phyloP scores from a whole-genome alignment of 2,888 invertebrate species.

The Acanthoscelides obtectus region DNA sequence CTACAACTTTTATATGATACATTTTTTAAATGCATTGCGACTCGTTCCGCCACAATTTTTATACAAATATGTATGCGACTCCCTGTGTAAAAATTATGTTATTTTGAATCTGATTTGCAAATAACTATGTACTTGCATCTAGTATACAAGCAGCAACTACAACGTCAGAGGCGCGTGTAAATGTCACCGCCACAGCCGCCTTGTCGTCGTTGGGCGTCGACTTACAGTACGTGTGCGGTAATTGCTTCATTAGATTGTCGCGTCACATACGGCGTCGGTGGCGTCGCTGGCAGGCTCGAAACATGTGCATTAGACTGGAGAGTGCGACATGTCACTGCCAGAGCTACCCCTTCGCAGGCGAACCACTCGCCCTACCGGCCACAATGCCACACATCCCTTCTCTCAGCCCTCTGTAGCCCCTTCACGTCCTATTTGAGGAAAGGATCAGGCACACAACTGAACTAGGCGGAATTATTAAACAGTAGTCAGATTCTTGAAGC shows the following conservation, averaged over 20 bases:
- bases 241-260: slow-evolving; percentile 41
- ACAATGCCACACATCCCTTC: neutral
- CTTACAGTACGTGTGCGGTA: slow-evolving; percentile 31
- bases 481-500: too few species aligned
- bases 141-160: neutral
- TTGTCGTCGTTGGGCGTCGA: too few species aligned
- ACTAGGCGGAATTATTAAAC: too few species aligned
- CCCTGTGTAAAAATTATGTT: too few species aligned
- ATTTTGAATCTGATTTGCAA: neutral
- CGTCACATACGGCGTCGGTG: slow-evolving; percentile 18
- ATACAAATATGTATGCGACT: too few species aligned
- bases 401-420: neutral
- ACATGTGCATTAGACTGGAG: slow-evolving; percentile 40
- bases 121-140: neutral
- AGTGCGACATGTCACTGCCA: slow-evolving; percentile 30
- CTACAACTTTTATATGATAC: too few species aligned
- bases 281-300: slow-evolving; percentile 32
- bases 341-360: slow-evolving; percentile 2
- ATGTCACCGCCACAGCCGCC: neutral
- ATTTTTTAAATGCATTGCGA: too few species aligned
- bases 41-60: too few species aligned
- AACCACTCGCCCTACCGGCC: slow-evolving; percentile 9
- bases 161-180: neutral
- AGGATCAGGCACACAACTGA: neutral
- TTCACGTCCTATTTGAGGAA: neutral